Evolutionary conservation across 2,888 invertebrate genomes (phyloP).

Genomic region (Lapara coniferarum): DNA sequence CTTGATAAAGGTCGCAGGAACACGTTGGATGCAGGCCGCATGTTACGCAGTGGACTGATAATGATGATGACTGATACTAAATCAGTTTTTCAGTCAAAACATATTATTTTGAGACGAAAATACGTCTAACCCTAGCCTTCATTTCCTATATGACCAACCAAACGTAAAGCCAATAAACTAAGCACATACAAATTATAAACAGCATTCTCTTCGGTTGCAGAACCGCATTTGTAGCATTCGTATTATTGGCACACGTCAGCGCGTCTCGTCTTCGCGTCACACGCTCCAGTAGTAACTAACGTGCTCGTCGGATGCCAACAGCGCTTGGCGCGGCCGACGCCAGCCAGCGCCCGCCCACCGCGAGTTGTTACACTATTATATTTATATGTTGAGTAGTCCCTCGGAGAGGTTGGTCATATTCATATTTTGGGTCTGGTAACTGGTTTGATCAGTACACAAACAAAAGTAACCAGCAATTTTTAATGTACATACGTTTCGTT

Average conservation of each 20-base stretch:
- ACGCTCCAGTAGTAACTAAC: slow-evolving; percentile 35
- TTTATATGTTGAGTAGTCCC: neutral
- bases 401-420: neutral
- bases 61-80: no score
- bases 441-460: no score
- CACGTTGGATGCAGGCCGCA: no score
- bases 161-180: no score
- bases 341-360: slow-evolving; percentile 47
- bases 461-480: no score
- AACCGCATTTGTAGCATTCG: neutral
- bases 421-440: neutral
- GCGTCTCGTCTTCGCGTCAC: slow-evolving; percentile 28
- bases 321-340: slow-evolving; percentile 47
- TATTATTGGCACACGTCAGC: slow-evolving; percentile 28
- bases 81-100: no score
- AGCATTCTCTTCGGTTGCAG: neutral
- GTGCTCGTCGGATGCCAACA: slow-evolving; percentile 48
- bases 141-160: no score
- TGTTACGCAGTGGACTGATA: no score
- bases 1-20: no score
- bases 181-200: neutral
- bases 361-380: slow-evolving; percentile 7
- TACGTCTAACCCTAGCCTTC: no score
- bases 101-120: no score
- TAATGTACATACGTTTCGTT: no score